Percentiles rank a stretch among this genome's conserved stretches.
phyloP scores from a whole-genome alignment of 2,888 invertebrate species.

The Chymomyza procnemis region DNA sequence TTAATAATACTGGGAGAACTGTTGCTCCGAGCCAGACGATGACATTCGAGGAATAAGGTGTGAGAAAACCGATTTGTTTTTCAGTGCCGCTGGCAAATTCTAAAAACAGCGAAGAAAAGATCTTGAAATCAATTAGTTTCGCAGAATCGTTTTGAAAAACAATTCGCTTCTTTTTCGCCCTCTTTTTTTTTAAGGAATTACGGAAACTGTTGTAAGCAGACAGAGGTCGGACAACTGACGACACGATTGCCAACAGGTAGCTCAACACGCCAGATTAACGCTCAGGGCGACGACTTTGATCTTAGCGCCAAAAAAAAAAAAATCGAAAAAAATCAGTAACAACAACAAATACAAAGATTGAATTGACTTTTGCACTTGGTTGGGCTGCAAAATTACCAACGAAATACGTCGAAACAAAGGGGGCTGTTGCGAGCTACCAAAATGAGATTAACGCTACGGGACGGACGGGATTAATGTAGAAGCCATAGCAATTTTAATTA shows the following conservation, averaged over 20 bases:
- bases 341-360: neutral
- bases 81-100: conserved; percentile 31
- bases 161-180: conserved; percentile 38
- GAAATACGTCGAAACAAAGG: conserved; percentile 1
- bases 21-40: no score
- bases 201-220: conserved; percentile 63
- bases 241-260: conserved; percentile 51
- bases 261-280: conserved; percentile 48
- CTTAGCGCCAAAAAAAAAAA: conserved; percentile 24
- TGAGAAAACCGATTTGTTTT: conserved; percentile 71
- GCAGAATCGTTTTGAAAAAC: conserved; percentile 56
- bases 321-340: neutral
- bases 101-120: conserved; percentile 6
- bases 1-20: no score
- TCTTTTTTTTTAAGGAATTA: conserved; percentile 47
- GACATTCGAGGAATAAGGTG: conserved; percentile 67
- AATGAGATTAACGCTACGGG: conserved; percentile 30
- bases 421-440: conserved; percentile 14
- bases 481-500: conserved; percentile 41
- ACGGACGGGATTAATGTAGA: conserved; percentile 10
- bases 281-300: conserved; percentile 55
- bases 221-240: conserved; percentile 18
- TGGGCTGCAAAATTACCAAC: conserved; percentile 13
- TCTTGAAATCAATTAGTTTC: conserved; percentile 69
- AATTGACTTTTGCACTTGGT: conserved; percentile 65